These are phyloP conservation scores for Cettia cetti DNA, from an alignment of 2,113 vertebrate species.

Conservation along the genomic window DNA sequence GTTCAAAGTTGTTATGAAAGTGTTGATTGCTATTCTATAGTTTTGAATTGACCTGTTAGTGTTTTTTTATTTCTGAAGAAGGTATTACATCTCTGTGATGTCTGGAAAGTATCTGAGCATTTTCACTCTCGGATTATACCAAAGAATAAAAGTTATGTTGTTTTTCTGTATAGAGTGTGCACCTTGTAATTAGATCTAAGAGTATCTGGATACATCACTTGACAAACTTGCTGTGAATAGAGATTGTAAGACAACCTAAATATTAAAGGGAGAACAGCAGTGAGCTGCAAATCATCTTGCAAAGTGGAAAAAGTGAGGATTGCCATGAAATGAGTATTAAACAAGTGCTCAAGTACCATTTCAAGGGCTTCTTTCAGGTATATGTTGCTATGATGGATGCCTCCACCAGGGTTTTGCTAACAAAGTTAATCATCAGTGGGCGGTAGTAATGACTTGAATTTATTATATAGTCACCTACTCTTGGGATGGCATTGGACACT, in stretches of 20 bases:
- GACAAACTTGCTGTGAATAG: background rate
- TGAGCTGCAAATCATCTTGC: background rate
- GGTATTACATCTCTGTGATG: background rate
- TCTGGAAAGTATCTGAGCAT: background rate
- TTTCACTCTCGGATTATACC: background rate
- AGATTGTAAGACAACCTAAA: background rate
- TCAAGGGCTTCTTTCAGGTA: background rate
- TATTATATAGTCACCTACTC: background rate
- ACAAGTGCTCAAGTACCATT: background rate
- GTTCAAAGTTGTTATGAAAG: background rate
- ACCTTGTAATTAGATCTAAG: background rate
- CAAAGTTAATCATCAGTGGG: background rate
- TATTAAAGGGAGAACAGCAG: background rate
- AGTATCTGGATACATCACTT: background rate
- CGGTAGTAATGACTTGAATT: background rate
- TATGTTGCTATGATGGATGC: background rate
- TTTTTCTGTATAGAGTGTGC: background rate
- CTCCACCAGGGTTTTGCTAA: background rate
- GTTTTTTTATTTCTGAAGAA: background rate
- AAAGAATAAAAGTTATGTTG: background rate
- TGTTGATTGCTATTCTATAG: background rate
- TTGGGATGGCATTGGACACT: rapidly evolving
- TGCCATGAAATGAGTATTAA: background rate
- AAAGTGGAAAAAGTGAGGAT: background rate
- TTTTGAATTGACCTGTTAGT: background rate